Base-by-base conservation (phyloP, 2,888 invertebrate species). In the Hemistola chrysoprasaria region DNA sequence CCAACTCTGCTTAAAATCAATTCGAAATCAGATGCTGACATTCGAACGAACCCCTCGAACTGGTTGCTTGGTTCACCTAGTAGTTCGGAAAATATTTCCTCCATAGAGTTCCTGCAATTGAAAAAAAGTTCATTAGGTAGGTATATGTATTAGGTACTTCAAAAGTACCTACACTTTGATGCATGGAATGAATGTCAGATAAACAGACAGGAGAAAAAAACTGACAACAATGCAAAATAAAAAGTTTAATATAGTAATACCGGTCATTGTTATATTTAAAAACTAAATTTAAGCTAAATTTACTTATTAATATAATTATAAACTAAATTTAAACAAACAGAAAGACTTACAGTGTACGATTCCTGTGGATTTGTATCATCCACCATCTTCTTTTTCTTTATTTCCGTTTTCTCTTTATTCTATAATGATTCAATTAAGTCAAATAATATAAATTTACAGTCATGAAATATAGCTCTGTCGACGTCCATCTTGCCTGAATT, bases 1-100 rank as follows among this genome's bases (percentile, higher is more conserved):
- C 24, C 24, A 10, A 24, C 24, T 23, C n/a, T 24, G 23, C 11
- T 33, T 6, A 33, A n/a, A 24, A 33, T 23, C 6, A 24, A 21
- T 35, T 35, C 26, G 20, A 35, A 35, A 35, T 26, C 26, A 26
- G 35, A 8, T 9, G 27, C 26, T 26, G 35, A 35, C 26, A 35
- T 35, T 35, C 35, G 35, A 26, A 35, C 10, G 22, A 35, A 35
- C 20, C 35, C 35, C 16, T 21, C 7, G n/a, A 35, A 26, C 21
- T 35, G 21, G 21, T 21, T 21, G 21, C 39, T 39, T 39, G 39
- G 27, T 40, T 40, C 33, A 26, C 27, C 39, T 40, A 40, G 27
- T 27, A 32, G 32, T 10, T 32, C 22, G 27, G 32, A 40, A 22
- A 40, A 40, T 32, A 40, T 40, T 32, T 40, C 28, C 11, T 32